Percentiles rank a stretch among this genome's conserved stretches.
Evolutionary conservation across 1,140 invertebrate species (phyloP).

Genomic region (Drosophila suzukii): DNA sequence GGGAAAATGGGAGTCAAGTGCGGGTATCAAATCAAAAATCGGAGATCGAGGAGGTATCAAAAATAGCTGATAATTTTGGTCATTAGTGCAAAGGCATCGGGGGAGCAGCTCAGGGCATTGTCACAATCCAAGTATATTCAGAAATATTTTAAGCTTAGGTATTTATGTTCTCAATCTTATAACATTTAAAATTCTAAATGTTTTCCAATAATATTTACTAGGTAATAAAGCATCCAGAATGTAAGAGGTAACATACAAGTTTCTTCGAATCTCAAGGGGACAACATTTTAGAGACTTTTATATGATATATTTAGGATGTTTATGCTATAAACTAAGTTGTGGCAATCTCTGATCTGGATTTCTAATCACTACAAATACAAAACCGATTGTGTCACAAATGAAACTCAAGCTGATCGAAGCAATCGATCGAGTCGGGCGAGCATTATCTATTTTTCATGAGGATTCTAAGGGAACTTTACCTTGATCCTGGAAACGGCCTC

Average conservation of each 20-base stretch:
- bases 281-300: too few relatives aligned
- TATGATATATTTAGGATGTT: neutral
- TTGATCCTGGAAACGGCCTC: slow-evolving; percentile 99
- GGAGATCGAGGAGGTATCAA: neutral
- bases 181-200: too few relatives aligned
- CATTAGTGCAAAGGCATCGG: neutral
- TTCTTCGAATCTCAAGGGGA: too few relatives aligned
- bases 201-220: neutral
- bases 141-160: neutral
- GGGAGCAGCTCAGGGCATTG: neutral
- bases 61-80: slow-evolving; percentile 33
- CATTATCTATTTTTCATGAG: neutral
- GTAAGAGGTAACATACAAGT: too few relatives aligned
- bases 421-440: slow-evolving; percentile 27
- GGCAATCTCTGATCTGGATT: neutral
- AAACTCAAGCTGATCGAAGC: slow-evolving; percentile 34
- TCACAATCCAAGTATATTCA: neutral
- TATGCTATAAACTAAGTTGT: neutral
- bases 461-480: slow-evolving; percentile 86
- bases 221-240: too few relatives aligned
- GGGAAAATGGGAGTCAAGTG: neutral
- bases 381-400: neutral
- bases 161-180: neutral
- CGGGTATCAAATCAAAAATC: slow-evolving; percentile 7
- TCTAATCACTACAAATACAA: neutral